Base-by-base conservation (phyloP, 30 jellyfish, hydroid and myxozoan genomes). In the Pelagia noctiluca region DNA sequence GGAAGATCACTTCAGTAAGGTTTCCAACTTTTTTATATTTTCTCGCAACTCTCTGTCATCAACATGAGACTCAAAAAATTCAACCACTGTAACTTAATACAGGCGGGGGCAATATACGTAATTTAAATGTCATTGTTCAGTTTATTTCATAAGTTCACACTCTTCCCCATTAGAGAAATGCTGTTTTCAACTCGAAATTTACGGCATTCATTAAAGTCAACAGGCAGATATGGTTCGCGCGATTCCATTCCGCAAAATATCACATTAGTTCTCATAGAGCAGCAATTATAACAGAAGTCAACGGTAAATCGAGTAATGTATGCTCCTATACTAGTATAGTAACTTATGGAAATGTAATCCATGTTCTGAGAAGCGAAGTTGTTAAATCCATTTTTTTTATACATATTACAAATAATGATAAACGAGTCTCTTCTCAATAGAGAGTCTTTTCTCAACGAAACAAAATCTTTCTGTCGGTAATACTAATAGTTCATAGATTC, bases 211-310 rank as follows among this genome's bases (percentile, higher is more conserved):
- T 42, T 42, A 42, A 42, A 42, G 57, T 42, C 57, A 42, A 42
- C 57, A 42, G 57, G 57, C 57, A 42, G 57, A 42, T 16, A 42
- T 42, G 57, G 57, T 16, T 42, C 57, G 57, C 57, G 57, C 57
- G 57, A 42, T 42, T 42, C 57, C 57, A 42, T 42, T 42, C 57
- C 57, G 57, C 57, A 42, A 42, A 42, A 42, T 42, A 42, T 42
- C 57, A 42, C 57, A 42, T 42, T 16, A 42, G 57, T 42, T 42
- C 57, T 42, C 16, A 5, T 16, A 42, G 57, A 42, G 57, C 8
- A 42, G 16, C 12, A 8, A 42, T 5, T 42, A 42, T 42, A 42
- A 42, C 57, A 42, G 57, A 42, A 42, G 57, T 42, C 57, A 16
- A 8, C 57, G 57, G 57, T 42, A 42, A 42, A 42, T 42, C 57